Evolutionary conservation across 30 jellyfish, hydroid and myxozoan species (phyloP).

Genomic region (Pseudorhiza aurosa): DNA sequence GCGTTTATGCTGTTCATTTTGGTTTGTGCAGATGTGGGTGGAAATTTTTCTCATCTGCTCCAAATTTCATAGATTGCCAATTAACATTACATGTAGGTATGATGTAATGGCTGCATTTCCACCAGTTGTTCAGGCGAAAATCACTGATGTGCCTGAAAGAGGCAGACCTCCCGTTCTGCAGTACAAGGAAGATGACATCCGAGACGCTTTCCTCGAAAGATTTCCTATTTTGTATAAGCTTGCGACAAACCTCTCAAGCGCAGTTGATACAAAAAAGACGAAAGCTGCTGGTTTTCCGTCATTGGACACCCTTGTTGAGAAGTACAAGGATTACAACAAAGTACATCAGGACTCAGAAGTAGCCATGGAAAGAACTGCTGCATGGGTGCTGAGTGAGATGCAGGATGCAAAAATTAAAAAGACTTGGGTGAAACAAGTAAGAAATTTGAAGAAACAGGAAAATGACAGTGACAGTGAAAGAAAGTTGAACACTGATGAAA

Average conservation of each 20-base stretch:
- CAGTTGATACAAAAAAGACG: background rate
- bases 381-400: slow-evolving; percentile 31
- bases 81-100: slow-evolving; percentile 43
- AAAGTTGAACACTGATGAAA: background rate
- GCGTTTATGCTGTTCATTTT: too few species aligned
- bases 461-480: background rate
- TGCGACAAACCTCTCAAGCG: slow-evolving; percentile 8
- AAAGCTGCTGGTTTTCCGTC: slow-evolving; percentile 32
- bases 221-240: slow-evolving; percentile 41
- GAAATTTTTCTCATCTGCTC: too few species aligned
- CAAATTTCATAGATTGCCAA: too few species aligned
- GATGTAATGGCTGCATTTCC: slow-evolving; percentile 62
- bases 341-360: slow-evolving; percentile 14
- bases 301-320: slow-evolving; percentile 13
- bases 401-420: slow-evolving; percentile 37
- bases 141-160: slow-evolving; percentile 27
- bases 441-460: slow-evolving; percentile 1
- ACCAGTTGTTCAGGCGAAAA: slow-evolving; percentile 29
- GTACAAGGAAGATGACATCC: slow-evolving; percentile 39
- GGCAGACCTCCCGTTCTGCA: slow-evolving; percentile 62
- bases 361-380: slow-evolving; percentile 30
- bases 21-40: too few species aligned
- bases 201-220: slow-evolving; percentile 27
- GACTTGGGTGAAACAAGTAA: slow-evolving; percentile 38
- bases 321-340: slow-evolving; percentile 10